Percentiles rank a stretch among this genome's conserved stretches.
phyloP scores from a whole-genome alignment of 2,797 vertebrate genomes.

The Scyliorhinus canicula region DNA sequence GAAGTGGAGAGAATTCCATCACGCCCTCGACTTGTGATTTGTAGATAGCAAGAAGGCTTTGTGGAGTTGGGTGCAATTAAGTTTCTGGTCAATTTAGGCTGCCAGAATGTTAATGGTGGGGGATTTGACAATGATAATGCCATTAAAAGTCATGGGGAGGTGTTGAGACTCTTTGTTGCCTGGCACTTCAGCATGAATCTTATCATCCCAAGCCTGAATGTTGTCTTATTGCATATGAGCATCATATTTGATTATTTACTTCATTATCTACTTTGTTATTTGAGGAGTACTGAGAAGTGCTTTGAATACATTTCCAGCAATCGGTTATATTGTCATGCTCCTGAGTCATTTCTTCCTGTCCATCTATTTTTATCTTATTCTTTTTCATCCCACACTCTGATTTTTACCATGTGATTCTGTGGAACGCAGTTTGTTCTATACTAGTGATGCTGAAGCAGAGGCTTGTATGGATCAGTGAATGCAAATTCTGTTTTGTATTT shows the following conservation, averaged over 20 bases:
- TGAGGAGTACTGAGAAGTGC: neutral
- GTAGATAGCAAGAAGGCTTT: neutral
- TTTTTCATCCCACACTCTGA: neutral
- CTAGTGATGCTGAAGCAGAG: neutral
- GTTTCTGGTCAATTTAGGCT: neutral
- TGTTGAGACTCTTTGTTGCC: neutral
- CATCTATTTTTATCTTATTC: neutral
- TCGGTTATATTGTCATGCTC: neutral
- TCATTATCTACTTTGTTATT: neutral
- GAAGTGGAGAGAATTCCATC: neutral
- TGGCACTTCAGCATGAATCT: neutral
- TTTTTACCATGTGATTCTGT: neutral
- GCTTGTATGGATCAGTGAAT: neutral
- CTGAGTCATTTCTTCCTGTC: neutral
- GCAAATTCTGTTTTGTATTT: neutral
- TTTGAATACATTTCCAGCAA: neutral
- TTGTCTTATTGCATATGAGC: neutral
- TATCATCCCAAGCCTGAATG: neutral
- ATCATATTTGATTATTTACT: neutral
- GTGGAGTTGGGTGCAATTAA: neutral
- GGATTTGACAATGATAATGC: neutral
- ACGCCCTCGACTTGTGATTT: neutral
- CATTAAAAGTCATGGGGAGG: neutral
- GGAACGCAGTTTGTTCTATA: neutral
- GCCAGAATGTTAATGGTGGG: neutral